Evolutionary conservation across 2,888 invertebrate species (phyloP).

Genomic region (Habroteleia sp.): DNA sequence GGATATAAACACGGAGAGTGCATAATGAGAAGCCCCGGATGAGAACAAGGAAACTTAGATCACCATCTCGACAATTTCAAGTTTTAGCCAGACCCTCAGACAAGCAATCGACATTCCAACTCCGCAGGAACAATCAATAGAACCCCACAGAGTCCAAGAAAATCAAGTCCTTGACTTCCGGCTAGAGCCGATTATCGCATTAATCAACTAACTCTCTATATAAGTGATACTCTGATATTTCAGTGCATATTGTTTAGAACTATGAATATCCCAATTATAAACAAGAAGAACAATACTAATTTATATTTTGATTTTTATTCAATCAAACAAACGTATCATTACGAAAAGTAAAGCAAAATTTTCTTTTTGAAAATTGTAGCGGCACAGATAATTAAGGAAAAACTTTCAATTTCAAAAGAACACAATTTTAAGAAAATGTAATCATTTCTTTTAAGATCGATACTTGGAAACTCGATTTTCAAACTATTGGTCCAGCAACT

Average conservation of each 20-base stretch:
- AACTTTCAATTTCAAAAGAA: conserved; percentile 39
- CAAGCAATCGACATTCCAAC: conserved; percentile 66
- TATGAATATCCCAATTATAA: too few relatives aligned
- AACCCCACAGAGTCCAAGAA: conserved; percentile 64
- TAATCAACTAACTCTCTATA: conserved; percentile 69
- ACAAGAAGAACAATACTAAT: too few relatives aligned
- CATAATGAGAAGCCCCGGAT: conserved; percentile 68
- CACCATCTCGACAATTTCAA: conserved; percentile 51
- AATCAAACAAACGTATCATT: too few relatives aligned
- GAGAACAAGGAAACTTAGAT: conserved; percentile 56
- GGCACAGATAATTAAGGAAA: conserved; percentile 15
- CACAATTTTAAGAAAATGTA: conserved; percentile 34
- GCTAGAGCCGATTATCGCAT: conserved; percentile 73
- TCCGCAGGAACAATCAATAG: conserved; percentile 67
- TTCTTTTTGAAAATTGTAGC: too few relatives aligned
- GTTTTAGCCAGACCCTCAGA: conserved; percentile 64
- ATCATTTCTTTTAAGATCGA: conserved; percentile 27
- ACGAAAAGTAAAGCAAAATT: too few relatives aligned
- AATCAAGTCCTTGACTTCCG: conserved; percentile 66
- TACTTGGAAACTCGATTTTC: conserved; percentile 33
- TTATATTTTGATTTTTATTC: too few relatives aligned
- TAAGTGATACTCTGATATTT: conserved; percentile 71
- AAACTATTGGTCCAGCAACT: conserved; percentile 32
- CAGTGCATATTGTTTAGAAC: neutral
- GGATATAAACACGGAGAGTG: conserved; percentile 70